Evolutionary conservation across 2,888 invertebrate genomes (phyloP).

Genomic region (Mayetiola destructor): DNA sequence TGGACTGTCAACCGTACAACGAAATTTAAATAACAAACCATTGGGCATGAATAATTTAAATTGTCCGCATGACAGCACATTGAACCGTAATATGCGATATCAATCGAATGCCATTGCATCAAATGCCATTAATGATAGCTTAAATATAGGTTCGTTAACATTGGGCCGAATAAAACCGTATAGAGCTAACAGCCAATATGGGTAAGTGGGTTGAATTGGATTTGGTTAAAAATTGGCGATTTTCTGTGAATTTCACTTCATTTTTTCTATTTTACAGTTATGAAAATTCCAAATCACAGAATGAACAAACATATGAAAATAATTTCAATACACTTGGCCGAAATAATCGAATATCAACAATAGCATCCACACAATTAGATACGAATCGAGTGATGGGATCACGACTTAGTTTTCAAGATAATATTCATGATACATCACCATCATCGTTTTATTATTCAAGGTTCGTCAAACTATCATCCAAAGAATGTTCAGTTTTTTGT

Average conservation of each 20-base stretch:
- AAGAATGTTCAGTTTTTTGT: slow-evolving; percentile 14
- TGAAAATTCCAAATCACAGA: slow-evolving; percentile 27
- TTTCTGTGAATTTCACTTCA: too few relatives aligned
- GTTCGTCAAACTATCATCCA: not conserved
- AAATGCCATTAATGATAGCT: slow-evolving; percentile 24
- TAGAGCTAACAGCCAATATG: slow-evolving; percentile 33
- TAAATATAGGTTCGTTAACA: slow-evolving; percentile 31
- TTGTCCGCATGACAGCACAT: not conserved
- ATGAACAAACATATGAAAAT: not conserved
- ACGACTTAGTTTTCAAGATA: slow-evolving; percentile 6
- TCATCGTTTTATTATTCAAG: slow-evolving; percentile 2
- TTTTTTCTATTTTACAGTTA: slow-evolving; percentile 23
- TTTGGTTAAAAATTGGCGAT: too few relatives aligned
- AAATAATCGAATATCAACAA: slow-evolving; percentile 24
- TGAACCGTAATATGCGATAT: slow-evolving; percentile 27
- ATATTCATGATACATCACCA: not conserved
- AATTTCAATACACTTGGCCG: slow-evolving; percentile 28
- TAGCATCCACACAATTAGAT: not conserved
- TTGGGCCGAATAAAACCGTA: slow-evolving; percentile 34
- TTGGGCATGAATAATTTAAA: slow-evolving; percentile 14
- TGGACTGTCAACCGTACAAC: slow-evolving; percentile 45
- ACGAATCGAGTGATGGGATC: not conserved
- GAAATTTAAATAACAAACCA: slow-evolving; percentile 30
- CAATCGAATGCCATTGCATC: slow-evolving; percentile 33
- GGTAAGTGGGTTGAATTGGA: slow-evolving; percentile 18